Conservation (phyloP, 2,888 invertebrate species). For the Xylocampa areola region DNA sequence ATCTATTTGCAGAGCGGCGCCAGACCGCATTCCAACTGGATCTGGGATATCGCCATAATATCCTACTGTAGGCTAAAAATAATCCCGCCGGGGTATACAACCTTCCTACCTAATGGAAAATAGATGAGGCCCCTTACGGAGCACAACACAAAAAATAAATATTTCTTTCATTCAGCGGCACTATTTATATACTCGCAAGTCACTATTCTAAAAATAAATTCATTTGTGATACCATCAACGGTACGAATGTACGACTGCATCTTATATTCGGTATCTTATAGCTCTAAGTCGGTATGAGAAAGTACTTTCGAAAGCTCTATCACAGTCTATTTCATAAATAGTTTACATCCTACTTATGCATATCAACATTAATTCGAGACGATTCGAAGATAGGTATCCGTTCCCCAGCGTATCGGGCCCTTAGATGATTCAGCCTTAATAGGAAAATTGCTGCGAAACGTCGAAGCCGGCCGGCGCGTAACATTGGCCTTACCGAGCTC, state of each 20-base stretch:
- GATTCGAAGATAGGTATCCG: slow-evolving; percentile 73
- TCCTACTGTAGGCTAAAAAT: slow-evolving; percentile 79
- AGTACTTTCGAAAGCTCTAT: slow-evolving; percentile 64
- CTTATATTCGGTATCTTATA: not conserved
- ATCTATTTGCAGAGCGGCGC: slow-evolving; percentile 84
- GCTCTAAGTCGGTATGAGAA: slow-evolving; percentile 28
- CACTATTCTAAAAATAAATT: too few relatives aligned
- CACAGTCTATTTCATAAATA: slow-evolving; percentile 78
- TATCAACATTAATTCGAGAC: slow-evolving; percentile 75
- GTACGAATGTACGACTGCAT: not conserved
- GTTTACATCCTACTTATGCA: slow-evolving; percentile 83
- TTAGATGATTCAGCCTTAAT: slow-evolving; percentile 85
- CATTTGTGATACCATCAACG: too few relatives aligned
- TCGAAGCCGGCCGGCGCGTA: slow-evolving; percentile 78
- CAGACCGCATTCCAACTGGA: slow-evolving; percentile 86
- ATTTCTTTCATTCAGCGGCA: slow-evolving; percentile 31
- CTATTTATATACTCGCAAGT: slow-evolving; percentile 20
- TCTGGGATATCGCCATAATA: slow-evolving; percentile 82
- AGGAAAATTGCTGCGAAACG: slow-evolving; percentile 84
- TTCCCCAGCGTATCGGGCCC: slow-evolving; percentile 78
- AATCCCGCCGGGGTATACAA: slow-evolving; percentile 71
- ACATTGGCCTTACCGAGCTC: slow-evolving; percentile 88
- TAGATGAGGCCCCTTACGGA: slow-evolving; percentile 63
- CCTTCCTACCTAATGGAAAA: slow-evolving; percentile 72
- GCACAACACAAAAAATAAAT: slow-evolving; percentile 50